Evolutionary conservation across 2,113 vertebrate genomes (phyloP).

Genomic region (Machaerirhynchus nigripectus): DNA sequence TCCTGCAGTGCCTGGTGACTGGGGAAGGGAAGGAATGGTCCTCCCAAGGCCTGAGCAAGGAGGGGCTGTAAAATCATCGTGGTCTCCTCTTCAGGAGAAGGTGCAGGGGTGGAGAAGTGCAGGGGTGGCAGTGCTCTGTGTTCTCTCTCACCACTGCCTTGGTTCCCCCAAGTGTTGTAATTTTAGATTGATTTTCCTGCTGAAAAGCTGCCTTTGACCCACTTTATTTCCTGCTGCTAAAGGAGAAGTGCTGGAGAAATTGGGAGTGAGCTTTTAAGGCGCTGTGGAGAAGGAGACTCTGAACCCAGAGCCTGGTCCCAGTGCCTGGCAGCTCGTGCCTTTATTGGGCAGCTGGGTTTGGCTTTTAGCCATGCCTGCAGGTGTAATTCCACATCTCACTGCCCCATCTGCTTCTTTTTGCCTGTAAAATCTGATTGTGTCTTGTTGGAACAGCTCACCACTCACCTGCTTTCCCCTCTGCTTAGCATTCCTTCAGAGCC

Average conservation of each 20-base stretch:
- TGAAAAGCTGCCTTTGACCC: conserved; percentile 38
- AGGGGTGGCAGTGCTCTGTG: neutral
- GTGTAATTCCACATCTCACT: neutral
- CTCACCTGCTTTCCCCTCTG: fast-evolving
- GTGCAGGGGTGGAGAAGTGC: neutral
- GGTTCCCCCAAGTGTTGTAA: neutral
- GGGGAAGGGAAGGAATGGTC: neutral
- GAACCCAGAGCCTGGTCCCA: neutral
- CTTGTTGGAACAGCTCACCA: fast-evolving
- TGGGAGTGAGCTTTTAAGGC: neutral
- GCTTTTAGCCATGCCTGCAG: neutral
- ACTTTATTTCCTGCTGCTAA: neutral
- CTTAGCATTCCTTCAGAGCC: neutral
- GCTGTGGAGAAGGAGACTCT: neutral
- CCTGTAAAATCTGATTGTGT: neutral
- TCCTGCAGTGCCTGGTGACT: neutral
- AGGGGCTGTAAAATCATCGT: neutral
- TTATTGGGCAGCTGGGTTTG: neutral
- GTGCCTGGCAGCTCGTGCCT: neutral
- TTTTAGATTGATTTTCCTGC: conserved; percentile 32
- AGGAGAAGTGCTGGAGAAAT: conserved; percentile 10
- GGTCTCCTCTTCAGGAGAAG: neutral
- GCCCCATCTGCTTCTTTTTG: neutral
- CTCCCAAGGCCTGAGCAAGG: neutral
- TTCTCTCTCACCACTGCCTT: neutral